A percentile compares a stretch with the other conserved stretches of the same genome.
Conservation (phyloP, 2,113 vertebrate species). For the Gasterosteus nipponicus region DNA sequence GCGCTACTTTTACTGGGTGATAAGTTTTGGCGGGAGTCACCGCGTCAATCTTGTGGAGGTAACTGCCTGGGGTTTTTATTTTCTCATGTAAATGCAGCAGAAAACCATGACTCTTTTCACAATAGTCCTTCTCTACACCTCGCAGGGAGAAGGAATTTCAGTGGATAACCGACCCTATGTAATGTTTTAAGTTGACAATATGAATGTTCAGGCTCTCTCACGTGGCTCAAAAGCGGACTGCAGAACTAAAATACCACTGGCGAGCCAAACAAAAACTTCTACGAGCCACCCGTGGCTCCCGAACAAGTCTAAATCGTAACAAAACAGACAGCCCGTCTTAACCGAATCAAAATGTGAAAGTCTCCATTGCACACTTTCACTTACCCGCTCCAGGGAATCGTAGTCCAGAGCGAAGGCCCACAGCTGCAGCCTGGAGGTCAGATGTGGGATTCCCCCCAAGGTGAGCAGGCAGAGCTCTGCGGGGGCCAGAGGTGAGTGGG, state of each 20-base stretch:
- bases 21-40: not conserved
- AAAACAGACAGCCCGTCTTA: not conserved
- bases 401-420: conserved; percentile 84
- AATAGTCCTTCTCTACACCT: too few species aligned
- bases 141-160: not conserved
- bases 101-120: too few species aligned
- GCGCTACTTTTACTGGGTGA: conserved; percentile 27
- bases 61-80: not conserved
- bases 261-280: not conserved
- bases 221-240: not conserved
- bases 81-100: not conserved
- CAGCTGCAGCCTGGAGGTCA: conserved; percentile 78
- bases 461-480: conserved; percentile 81
- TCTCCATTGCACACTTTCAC: not conserved
- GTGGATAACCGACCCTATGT: not conserved
- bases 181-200: not conserved
- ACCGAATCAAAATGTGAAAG: not conserved
- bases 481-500: conserved; percentile 62
- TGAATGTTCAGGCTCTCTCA: not conserved
- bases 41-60: too few species aligned
- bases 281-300: not conserved
- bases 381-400: conserved; percentile 80
- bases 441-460: conserved; percentile 73
- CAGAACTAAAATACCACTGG: not conserved
- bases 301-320: not conserved